Evolutionary conservation across 2,113 vertebrate genomes (phyloP).

Genomic region (Eulemur rufifrons): DNA sequence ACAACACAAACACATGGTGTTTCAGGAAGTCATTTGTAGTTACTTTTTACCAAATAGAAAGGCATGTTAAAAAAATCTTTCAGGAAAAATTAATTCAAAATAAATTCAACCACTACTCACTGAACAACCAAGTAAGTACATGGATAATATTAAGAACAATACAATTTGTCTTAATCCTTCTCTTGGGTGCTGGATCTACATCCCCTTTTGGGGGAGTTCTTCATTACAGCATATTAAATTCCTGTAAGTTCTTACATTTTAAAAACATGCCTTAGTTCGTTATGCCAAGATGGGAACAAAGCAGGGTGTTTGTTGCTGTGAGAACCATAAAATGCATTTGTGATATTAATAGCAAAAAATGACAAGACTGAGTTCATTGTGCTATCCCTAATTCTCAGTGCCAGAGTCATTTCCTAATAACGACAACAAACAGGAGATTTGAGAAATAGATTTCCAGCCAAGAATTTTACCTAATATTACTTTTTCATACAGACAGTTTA

Average conservation of each 20-base stretch:
- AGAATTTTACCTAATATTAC: not conserved
- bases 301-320: not conserved
- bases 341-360: not conserved
- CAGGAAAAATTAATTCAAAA: not conserved
- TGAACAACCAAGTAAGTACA: not conserved
- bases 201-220: not conserved
- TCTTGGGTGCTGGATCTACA: not conserved
- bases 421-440: not conserved
- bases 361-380: not conserved
- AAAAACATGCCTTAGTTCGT: not conserved
- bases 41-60: not conserved
- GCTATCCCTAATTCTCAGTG: not conserved
- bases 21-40: not conserved
- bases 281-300: not conserved
- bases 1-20: not conserved
- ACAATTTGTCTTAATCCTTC: not conserved
- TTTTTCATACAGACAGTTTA: not conserved
- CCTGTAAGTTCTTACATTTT: not conserved
- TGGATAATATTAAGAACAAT: not conserved
- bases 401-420: not conserved
- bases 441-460: not conserved
- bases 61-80: not conserved
- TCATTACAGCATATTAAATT: not conserved
- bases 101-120: not conserved
- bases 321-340: not conserved